Conservation (phyloP, 2,888 invertebrate species). For the Osedax fenrisi region DNA sequence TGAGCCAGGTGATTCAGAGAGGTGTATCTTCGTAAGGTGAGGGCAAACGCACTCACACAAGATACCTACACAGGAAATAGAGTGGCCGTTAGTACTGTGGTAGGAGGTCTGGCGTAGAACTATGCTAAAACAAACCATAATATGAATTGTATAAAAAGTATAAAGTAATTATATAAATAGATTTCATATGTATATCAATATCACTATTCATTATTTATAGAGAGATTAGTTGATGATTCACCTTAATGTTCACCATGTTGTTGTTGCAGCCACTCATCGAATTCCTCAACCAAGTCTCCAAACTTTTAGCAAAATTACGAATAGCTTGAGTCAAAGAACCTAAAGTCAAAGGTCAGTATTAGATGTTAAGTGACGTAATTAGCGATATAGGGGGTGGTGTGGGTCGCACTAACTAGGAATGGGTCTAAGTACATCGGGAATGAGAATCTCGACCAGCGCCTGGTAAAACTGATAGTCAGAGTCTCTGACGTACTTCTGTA, state of each 20-base stretch:
- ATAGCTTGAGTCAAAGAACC: conserved; percentile 79
- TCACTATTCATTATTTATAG: no score
- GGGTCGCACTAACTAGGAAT: conserved; percentile 80
- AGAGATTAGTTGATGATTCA: no score
- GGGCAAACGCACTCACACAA: conserved; percentile 79
- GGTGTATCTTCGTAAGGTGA: conserved; percentile 85
- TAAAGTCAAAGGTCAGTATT: conserved; percentile 39
- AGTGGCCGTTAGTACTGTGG: no score
- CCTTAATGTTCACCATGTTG: conserved; percentile 69
- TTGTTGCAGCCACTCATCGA: conserved; percentile 73
- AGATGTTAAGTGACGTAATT: neutral
- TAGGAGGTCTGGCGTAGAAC: no score
- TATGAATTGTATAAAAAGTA: no score
- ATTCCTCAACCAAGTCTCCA: conserved; percentile 70
- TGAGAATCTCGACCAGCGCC: conserved; percentile 81
- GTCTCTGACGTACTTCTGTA: conserved; percentile 66
- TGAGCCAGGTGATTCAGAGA: conserved; percentile 90
- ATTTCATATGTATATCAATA: conserved; percentile 21
- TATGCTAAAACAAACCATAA: no score
- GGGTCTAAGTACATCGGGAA: conserved; percentile 86
- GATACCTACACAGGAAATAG: conserved; percentile 53
- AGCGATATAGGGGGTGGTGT: no score
- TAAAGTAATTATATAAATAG: no score
- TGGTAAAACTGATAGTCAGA: conserved; percentile 87
- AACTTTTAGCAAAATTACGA: conserved; percentile 78